phyloP scores from a whole-genome alignment of 2,113 vertebrate genomes.

The Octodon degus region DNA sequence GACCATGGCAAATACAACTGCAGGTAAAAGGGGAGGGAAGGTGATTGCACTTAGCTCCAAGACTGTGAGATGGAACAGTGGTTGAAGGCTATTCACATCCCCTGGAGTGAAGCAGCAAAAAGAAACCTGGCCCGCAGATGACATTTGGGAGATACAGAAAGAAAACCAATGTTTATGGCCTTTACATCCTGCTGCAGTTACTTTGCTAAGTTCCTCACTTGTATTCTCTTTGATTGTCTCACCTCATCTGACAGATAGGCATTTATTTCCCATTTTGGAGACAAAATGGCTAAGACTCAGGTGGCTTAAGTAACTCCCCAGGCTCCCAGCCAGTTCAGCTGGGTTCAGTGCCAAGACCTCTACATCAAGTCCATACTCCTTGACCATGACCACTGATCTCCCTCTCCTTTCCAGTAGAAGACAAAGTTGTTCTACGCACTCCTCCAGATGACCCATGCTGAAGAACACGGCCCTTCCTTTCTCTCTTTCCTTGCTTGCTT shows the following conservation, averaged over 20 bases:
- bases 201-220: background rate
- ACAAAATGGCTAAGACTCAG: background rate
- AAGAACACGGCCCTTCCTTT: background rate
- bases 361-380: background rate
- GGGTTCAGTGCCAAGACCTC: background rate
- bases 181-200: background rate
- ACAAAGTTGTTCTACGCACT: background rate
- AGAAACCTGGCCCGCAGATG: background rate
- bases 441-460: rapidly evolving
- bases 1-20: background rate
- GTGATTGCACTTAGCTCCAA: background rate
- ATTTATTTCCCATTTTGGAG: background rate
- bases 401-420: background rate
- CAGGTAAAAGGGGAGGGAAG: background rate
- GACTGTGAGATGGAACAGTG: background rate
- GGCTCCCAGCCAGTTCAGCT: background rate
- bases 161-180: background rate
- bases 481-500: background rate
- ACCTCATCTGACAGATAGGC: too few species aligned
- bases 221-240: background rate
- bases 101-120: background rate
- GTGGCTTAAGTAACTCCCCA: background rate
- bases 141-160: background rate
- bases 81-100: background rate
- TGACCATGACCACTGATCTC: background rate